Evolutionary conservation across 2,113 vertebrate species (phyloP), one percentile per base, ranked within the genome.

Genomic region (Tragelaphus scriptus): DNA sequence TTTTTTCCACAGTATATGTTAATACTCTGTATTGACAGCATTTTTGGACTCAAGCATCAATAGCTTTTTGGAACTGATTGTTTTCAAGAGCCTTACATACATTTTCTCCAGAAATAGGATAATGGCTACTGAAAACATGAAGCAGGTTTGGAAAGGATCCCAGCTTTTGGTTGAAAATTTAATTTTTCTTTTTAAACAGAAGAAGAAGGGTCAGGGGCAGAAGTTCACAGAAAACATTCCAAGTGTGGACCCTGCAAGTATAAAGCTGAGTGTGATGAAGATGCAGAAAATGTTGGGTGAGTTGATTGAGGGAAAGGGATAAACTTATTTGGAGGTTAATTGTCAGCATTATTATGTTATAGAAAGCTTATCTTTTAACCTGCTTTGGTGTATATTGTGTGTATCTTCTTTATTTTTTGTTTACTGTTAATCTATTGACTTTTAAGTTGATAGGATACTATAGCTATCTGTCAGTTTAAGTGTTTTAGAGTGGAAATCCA

Each of bases 211-310:
- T 99, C 99, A 77, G 99, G 99, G 49, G 98, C 99, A 19, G 99
- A 99, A 97, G 98, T 98, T 16, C 99, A 99, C 97, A 99, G 99
- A 98, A 99, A 99, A 98, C 99, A 99, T 97, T 99, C 99, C 92
- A 99, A 99, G 98, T 99, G 99, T 97, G 99, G 99, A 97, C 99
- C 99, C 32, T 99, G 99, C 99, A 99, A 99, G 98, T 99, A 99
- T 0, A 99, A 99, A 95, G 99, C 99, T 0, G 99, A 99, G 97
- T 99, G 99, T 97, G 99, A 99, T 58, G 99, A 99, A 97, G 99
- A 99, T 98, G 99, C 99, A 7, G 99, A 99, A 98, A 99, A 99
- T 90, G 99, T 99, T 92, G 99, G 99, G 99, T 99, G 98, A 99
- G 99, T 98, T 86, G 90, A 55, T 4, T 75, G 90, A 94, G 79